A percentile compares a stretch with the other conserved stretches of the same genome.
These are phyloP conservation scores for Platerodrilus igneus DNA, from an alignment of 2,888 invertebrate genomes.

Conservation along the genomic window DNA sequence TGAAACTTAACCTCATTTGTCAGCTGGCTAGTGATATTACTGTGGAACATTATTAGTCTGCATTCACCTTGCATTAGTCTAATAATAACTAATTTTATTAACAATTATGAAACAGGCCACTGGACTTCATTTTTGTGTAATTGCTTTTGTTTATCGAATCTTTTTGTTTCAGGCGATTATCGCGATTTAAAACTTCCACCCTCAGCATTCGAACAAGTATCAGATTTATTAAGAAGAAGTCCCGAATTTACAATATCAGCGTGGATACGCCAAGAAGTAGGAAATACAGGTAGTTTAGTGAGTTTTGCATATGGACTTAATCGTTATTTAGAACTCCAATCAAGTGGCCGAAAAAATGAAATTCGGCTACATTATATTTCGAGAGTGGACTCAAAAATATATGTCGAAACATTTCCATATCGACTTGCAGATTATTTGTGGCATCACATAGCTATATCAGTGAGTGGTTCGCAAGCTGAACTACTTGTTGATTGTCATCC, in stretches of 20 bases:
- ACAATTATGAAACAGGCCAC: no score
- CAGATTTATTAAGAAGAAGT: constrained; percentile 63
- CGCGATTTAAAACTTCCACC: constrained; percentile 69
- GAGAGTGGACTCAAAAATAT: constrained; percentile 59
- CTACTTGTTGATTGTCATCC: constrained; percentile 83
- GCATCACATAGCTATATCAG: constrained; percentile 81
- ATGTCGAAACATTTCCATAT: constrained; percentile 83
- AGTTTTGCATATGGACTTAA: constrained; percentile 77
- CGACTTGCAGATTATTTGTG: constrained; percentile 82
- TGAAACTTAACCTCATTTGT: no score
- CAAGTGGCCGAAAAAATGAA: constrained; percentile 83
- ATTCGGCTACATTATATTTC: constrained; percentile 78
- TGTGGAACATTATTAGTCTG: no score
- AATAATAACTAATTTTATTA: no score
- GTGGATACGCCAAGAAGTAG: constrained; percentile 70
- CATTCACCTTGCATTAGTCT: no score
- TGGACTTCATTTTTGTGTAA: not conserved
- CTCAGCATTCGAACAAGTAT: constrained; percentile 62
- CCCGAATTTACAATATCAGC: constrained; percentile 79
- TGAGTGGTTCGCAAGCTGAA: constrained; percentile 79
- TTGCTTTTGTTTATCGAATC: no score
- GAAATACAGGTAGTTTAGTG: constrained; percentile 77
- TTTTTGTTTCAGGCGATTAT: constrained; percentile 58
- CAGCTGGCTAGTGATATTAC: no score
- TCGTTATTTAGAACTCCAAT: constrained; percentile 88